Evolutionary conservation across 2,888 invertebrate species (phyloP).

Genomic region (Cyclophora punctaria): DNA sequence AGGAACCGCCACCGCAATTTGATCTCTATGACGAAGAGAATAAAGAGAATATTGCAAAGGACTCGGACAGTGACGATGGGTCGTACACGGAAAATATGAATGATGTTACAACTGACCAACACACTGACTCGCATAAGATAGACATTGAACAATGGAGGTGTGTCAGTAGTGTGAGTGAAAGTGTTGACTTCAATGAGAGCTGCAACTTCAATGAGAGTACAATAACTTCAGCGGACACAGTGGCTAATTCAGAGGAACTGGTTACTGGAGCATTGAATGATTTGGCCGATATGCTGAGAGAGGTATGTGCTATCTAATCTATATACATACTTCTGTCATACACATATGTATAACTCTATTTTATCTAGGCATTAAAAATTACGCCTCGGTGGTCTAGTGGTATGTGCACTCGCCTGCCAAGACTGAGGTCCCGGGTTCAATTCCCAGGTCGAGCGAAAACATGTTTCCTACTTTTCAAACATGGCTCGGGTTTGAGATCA

Average conservation of each 20-base stretch:
- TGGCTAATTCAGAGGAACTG: slow-evolving; percentile 40
- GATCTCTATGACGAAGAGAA: slow-evolving; percentile 56
- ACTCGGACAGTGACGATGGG: slow-evolving; percentile 55
- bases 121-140: slow-evolving; percentile 12
- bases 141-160: slow-evolving; percentile 44
- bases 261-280: slow-evolving; percentile 67
- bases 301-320: slow-evolving; percentile 42
- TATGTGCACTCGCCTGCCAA: too few relatives aligned
- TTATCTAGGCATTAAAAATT: too few relatives aligned
- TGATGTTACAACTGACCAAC: slow-evolving; percentile 24
- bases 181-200: slow-evolving; percentile 43
- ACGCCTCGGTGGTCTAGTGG: too few relatives aligned
- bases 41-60: slow-evolving; percentile 67
- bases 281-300: slow-evolving; percentile 63
- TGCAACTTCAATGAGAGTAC: slow-evolving; percentile 26
- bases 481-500: too few relatives aligned
- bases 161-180: slow-evolving; percentile 43
- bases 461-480: too few relatives aligned
- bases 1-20: slow-evolving; percentile 18
- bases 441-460: too few relatives aligned
- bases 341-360: too few relatives aligned
- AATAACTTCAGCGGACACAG: slow-evolving; percentile 31
- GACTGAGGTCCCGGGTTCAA: too few relatives aligned
- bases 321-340: too few relatives aligned
- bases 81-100: slow-evolving; percentile 53